A percentile compares a stretch with the other conserved stretches of the same genome.
phyloP scores from a whole-genome alignment of 2,797 vertebrate species.

The Manis crassicaudata region DNA sequence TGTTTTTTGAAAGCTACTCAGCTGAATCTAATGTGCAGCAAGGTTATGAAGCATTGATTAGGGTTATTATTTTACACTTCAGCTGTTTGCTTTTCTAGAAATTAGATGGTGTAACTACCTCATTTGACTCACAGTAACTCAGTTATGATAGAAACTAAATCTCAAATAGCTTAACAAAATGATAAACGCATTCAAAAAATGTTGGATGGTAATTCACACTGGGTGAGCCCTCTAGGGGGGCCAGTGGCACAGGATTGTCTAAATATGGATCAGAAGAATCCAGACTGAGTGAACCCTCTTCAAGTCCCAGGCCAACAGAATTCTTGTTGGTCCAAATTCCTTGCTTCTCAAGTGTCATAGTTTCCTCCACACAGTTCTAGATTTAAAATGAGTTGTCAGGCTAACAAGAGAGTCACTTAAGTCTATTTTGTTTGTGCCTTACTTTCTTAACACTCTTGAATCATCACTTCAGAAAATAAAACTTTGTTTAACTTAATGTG shows the following conservation, averaged over 20 bases:
- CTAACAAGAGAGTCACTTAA: background rate
- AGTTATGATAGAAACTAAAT: background rate
- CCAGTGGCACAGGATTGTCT: too few species aligned
- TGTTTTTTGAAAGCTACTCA: slow-evolving; percentile 42
- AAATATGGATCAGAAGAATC: background rate
- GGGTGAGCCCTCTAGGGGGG: background rate
- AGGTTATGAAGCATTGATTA: background rate
- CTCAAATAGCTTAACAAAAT: slow-evolving; percentile 27
- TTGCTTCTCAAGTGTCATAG: background rate
- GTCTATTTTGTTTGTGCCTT: background rate
- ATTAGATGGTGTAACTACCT: background rate
- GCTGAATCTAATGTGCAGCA: background rate
- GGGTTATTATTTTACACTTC: background rate
- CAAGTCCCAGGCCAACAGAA: background rate
- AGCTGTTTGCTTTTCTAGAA: slow-evolving; percentile 1
- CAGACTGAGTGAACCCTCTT: background rate
- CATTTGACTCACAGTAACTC: background rate
- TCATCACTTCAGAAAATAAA: slow-evolving; percentile 37
- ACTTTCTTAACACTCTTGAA: slow-evolving; percentile 10
- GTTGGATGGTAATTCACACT: background rate
- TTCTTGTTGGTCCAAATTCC: background rate
- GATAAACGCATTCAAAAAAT: background rate
- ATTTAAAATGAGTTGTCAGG: slow-evolving; percentile 38
- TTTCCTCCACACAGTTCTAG: background rate
- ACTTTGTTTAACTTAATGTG: background rate